phyloP scores from a whole-genome alignment of 2,113 vertebrate genomes.

The Cettia cetti region DNA sequence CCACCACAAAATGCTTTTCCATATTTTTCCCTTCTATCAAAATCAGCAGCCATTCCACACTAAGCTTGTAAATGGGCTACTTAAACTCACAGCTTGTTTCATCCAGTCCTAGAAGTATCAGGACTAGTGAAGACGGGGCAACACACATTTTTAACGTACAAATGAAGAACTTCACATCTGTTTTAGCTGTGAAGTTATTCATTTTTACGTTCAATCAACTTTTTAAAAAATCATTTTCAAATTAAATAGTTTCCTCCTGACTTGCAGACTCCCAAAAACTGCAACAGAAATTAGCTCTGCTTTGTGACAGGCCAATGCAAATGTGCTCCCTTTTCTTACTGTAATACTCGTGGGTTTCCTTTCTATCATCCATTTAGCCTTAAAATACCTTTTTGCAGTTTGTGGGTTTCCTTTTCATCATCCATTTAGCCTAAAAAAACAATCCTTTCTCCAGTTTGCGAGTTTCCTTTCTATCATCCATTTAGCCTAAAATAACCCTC shows the following conservation, averaged over 20 bases:
- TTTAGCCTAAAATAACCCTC: neutral
- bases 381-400: slow-evolving; percentile 3
- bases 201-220: neutral
- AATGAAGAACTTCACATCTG: neutral
- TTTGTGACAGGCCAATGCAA: neutral
- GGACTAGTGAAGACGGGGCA: neutral
- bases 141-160: neutral
- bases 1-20: neutral
- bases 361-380: neutral
- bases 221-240: neutral
- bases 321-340: neutral
- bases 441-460: neutral
- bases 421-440: neutral
- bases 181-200: neutral
- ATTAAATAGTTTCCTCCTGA: neutral
- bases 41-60: neutral
- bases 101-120: neutral
- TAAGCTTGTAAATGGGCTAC: neutral
- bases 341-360: neutral
- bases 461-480: neutral
- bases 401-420: neutral
- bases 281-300: neutral
- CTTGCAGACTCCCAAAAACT: neutral
- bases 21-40: neutral
- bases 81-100: neutral